Conservation (phyloP, 2,888 invertebrate genomes). For the Scaptomyza caliginosa region DNA sequence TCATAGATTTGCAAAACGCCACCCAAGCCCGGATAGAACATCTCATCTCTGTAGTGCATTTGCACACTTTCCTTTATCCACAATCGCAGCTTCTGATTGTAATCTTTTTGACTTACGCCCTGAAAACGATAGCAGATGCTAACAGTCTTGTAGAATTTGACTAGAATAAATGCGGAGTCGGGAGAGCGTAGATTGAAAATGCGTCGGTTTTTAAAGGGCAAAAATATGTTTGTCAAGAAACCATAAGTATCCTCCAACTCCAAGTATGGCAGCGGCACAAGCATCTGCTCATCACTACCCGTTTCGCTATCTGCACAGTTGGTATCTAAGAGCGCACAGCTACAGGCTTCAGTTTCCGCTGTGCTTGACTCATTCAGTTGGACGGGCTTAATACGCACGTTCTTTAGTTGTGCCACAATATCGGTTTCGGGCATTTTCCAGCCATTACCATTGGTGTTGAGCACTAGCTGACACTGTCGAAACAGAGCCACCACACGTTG, state of each 20-base stretch:
- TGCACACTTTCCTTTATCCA: constrained; percentile 81
- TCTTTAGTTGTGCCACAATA: constrained; percentile 42
- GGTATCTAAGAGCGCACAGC: constrained; percentile 76
- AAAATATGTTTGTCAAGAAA: constrained; percentile 78
- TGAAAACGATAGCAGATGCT: constrained; percentile 80
- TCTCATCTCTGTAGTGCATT: constrained; percentile 78
- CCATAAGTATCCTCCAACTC: constrained; percentile 69
- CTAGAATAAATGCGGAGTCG: constrained; percentile 73
- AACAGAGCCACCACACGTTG: constrained; percentile 72
- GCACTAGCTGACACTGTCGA: constrained; percentile 70
- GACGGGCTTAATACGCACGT: constrained; percentile 13
- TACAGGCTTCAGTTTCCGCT: constrained; percentile 53
- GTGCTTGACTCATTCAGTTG: constrained; percentile 20
- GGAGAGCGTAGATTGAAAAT: constrained; percentile 79
- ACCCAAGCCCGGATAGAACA: constrained; percentile 83
- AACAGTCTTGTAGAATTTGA: constrained; percentile 80
- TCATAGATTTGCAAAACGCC: constrained; percentile 79
- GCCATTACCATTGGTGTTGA: constrained; percentile 83
- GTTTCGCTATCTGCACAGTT: constrained; percentile 48
- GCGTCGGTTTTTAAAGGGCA: constrained; percentile 80
- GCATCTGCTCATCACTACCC: constrained; percentile 72
- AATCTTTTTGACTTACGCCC: constrained; percentile 66
- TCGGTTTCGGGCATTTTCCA: constrained; percentile 75
- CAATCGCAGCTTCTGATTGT: constrained; percentile 73
- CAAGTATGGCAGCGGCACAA: constrained; percentile 80